These are phyloP conservation scores for Alviniconcha strummeri DNA, from an alignment of 2,888 invertebrate genomes.

Conservation along the genomic window DNA sequence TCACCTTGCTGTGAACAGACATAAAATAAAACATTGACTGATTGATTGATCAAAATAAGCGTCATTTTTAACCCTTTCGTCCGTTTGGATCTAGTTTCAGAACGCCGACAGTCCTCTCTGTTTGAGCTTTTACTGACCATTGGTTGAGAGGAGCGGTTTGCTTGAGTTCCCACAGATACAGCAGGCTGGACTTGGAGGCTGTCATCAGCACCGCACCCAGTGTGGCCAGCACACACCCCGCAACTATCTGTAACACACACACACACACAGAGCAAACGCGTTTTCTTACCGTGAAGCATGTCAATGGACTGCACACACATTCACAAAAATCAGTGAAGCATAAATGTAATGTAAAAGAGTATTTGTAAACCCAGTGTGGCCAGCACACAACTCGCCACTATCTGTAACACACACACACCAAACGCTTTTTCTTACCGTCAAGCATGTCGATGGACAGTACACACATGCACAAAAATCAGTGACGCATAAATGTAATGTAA, in stretches of 20 bases:
- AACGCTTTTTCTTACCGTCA: no score
- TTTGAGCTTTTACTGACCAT: constrained; percentile 32
- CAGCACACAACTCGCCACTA: no score
- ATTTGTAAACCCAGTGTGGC: background rate
- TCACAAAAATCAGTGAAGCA: background rate
- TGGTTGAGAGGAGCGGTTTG: constrained; percentile 17
- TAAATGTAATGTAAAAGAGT: background rate
- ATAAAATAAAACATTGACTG: no score
- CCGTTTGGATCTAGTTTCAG: no score
- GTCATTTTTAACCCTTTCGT: no score
- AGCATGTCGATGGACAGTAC: no score
- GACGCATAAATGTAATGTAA: background rate
- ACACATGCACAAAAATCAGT: background rate
- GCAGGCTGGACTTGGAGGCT: constrained; percentile 35
- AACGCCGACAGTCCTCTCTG: no score
- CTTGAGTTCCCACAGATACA: constrained; percentile 33
- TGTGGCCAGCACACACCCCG: constrained; percentile 29
- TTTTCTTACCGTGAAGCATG: no score
- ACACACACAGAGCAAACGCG: background rate
- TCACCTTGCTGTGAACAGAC: no score
- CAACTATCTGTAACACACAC: constrained; percentile 29
- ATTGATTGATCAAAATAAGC: no score
- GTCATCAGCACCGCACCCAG: constrained; percentile 32
- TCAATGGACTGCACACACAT: no score
- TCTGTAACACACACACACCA: background rate